Evolutionary conservation across 1,140 invertebrate genomes (phyloP), one percentile per base, ranked within the genome.

Genomic region (Drosophila orena): DNA sequence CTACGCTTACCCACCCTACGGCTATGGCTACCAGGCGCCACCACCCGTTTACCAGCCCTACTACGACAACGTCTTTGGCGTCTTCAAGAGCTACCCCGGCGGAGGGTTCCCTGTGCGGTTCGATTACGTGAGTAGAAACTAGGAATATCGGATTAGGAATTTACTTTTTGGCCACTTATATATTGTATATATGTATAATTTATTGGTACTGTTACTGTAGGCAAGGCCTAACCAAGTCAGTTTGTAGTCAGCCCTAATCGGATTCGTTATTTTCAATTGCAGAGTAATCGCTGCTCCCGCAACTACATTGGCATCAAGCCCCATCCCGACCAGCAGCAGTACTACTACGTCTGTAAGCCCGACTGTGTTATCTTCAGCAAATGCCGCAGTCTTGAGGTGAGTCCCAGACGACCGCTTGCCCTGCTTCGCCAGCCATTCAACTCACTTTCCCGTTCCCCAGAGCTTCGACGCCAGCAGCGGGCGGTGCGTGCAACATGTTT

Each of bases 331-430:
- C 86, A 92, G 46, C 76, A 79, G 38, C 81, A 92, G 38, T 93
- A 92, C 53, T 93, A 93, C 44, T 93, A 92, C 38, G 81, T 93
- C 4, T 93, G 92, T 38, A 89, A 81, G 22, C 71, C 89, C 5
- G 79, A 90, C 72, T 83, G 70, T 27, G 91, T 93, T 4, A 79
- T 93, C 24, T 92, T 92, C 44, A 91, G 90, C 59, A 92, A 91
- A 35, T 93, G 92, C 37, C 81, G 79, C 34, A 73, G 77, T 12
- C 53, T 85, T 2, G 75, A 91, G 76, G 81, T 93, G 58, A 74
- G 57, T 46, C 15, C 1, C 3, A 7, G 1, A 4, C 10, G 4
- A 40, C 1, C 10, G 8, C 4, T 7, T 3, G 10, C 11, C 12
- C 0, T 1, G 2, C 11, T 6, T 0, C 1, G n/a, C 6, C 34